phyloP scores from a whole-genome alignment of 2,888 invertebrate genomes.

The Dione vanillae region DNA sequence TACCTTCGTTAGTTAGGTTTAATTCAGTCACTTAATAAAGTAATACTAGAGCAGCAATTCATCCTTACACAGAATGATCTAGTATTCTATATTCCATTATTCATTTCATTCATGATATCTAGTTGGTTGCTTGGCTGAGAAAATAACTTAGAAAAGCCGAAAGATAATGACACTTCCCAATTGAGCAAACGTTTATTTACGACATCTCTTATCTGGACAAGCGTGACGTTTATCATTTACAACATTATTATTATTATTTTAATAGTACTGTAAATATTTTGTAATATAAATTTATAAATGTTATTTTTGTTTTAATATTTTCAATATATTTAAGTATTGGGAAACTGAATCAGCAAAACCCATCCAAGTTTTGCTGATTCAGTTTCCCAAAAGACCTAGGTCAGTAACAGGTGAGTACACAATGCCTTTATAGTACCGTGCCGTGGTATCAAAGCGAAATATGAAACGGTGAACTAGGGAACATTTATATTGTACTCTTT shows the following conservation, averaged over 20 bases:
- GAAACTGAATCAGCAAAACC: no score
- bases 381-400: constrained; percentile 46
- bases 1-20: no score
- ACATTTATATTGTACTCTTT: no score
- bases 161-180: neutral
- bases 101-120: no score
- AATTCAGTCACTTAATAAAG: no score
- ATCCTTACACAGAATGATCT: no score
- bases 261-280: no score
- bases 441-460: constrained; percentile 16
- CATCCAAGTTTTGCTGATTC: constrained; percentile 56
- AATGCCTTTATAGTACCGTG: constrained; percentile 51
- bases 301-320: constrained; percentile 45
- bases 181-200: neutral
- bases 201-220: neutral
- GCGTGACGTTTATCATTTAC: neutral
- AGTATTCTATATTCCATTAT: no score
- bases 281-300: no score
- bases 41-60: no score
- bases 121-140: no score
- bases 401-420: constrained; percentile 53
- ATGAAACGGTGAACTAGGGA: neutral
- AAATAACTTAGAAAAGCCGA: neutral
- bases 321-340: constrained; percentile 41
- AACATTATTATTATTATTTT: no score